Conservation (phyloP, 2,797 vertebrate species). For the Mormyrops attenuatus region DNA sequence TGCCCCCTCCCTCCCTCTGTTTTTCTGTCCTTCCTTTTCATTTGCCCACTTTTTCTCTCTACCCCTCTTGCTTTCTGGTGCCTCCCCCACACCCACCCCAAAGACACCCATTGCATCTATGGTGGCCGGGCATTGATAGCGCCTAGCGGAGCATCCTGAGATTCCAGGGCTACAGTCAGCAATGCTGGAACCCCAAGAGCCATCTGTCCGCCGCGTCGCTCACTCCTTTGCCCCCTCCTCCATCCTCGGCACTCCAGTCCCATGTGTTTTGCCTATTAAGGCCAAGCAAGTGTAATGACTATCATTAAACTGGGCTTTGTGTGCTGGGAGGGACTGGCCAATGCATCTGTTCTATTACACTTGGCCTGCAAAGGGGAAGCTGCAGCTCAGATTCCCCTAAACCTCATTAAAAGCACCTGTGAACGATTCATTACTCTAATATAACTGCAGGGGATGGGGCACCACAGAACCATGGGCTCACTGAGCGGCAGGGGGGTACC, state of each 20-base stretch:
- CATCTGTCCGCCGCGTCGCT: constrained; percentile 24
- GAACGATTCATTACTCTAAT: constrained; percentile 83
- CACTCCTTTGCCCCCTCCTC: constrained; percentile 38
- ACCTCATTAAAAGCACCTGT: constrained; percentile 78
- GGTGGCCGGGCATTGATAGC: constrained; percentile 2
- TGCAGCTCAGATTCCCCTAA: constrained; percentile 67
- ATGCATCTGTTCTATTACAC: constrained; percentile 71
- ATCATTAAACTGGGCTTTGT: constrained; percentile 59
- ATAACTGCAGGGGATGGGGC: constrained; percentile 69
- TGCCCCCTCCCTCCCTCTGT: not conserved
- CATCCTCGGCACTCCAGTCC: constrained; percentile 52
- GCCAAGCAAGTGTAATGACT: constrained; percentile 58
- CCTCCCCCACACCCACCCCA: not conserved
- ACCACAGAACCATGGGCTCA: constrained; percentile 51
- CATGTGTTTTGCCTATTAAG: constrained; percentile 67
- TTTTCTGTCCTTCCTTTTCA: not conserved
- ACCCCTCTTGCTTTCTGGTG: not conserved
- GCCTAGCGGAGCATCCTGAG: constrained; percentile 21
- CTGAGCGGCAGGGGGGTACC: constrained; percentile 52
- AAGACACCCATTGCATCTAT: not conserved
- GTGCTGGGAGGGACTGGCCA: constrained; percentile 48
- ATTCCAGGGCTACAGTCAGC: constrained; percentile 29
- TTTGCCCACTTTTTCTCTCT: not conserved
- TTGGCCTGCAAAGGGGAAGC: constrained; percentile 66
- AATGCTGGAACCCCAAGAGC: constrained; percentile 22